Base-by-base conservation (phyloP, 2,797 vertebrate genomes). In the Lutjanus argentimaculatus region DNA sequence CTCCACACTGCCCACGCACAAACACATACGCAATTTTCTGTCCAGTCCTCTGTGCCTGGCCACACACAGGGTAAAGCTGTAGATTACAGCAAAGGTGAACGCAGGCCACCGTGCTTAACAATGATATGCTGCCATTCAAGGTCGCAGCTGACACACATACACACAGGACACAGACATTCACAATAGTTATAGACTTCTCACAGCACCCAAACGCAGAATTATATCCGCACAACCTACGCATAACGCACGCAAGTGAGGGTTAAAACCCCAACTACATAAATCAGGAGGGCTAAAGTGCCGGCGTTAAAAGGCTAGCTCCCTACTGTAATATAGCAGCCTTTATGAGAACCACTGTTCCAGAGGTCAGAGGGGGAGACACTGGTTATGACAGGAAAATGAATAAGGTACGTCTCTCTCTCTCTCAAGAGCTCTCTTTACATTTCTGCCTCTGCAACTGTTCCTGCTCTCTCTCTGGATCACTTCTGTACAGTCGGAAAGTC, bases 121-220 rank as follows among this genome's bases (percentile, higher is more conserved):
- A 85, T 68, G 66, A 87, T 77, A 88, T 82, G 81, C 72, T 72
- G 76, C 59, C 57, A 70, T 59, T 87, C 81, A 92, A 91, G 89
- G 91, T 86, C 36, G 9, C 67, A 56, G 17, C 62, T 40, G 59
- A 75, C 67, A 55, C 61, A 48, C 66, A 52, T 1, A 63, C 42
- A 79, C 14, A 40, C 53, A n/a, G n/a, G n/a, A 65, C 52, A 67
- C 19, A 36, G 21, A 46, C 22, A 55, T 25, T 9, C 19, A 51
- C 22, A 80, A 36, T 36, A 52, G 46, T 16, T 49, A 52, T 42
- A 74, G 25, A 76, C 22, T 8, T 68, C 46, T 46, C 6, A 14
- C 15, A 46, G 62, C 7, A 67, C 43, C 45, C 14, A 22, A 15
- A 45, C 14, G 40, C 52, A 61, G 2, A 74, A 56, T 25, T 25